Evolutionary conservation across 2,888 invertebrate genomes (phyloP), one percentile per base, ranked within the genome.

Genomic region (Euplexia lucipara): DNA sequence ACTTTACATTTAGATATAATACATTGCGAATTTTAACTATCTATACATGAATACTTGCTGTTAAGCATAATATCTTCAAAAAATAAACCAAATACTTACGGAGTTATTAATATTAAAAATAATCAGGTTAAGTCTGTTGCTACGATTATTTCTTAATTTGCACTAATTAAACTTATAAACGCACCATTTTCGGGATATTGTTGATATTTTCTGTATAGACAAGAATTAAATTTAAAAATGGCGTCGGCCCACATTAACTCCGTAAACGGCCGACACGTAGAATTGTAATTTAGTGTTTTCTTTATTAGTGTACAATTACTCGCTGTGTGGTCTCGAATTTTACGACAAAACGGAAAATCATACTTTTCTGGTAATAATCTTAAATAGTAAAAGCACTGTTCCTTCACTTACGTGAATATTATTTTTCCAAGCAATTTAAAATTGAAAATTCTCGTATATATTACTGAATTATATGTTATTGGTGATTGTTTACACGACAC

Each of bases 41-140:
- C 63, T 79, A 63, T 61, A 79, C 68, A 66, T 52, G 42, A 61
- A 63, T 68, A 65, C 80, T 67, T 78, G 77, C 22, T 49, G 12
- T 51, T 64, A 74, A 56, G 53, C 67, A 72, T 37, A 53, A 62
- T 34, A 59, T 62, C 57, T 54, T 70, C 73, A 68, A 61, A 58
- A 49, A 51, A 52, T 61, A 74, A 74, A 54, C 20, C 26, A 71
- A 61, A 60, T 20, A n/a, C n/a, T n/a, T n/a, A 75, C 47, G 42
- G 45, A 59, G 45, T 49, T 64, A 48, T 16, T 47, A 49, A 26
- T n/a, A 54, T 26, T 22, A 62, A 58, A 57, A 57, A 47, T 34
- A 32, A 63, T 34, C 14, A 42, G 45, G 26, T 53, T 32, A 53
- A 47, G 22, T 49, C 58, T 26, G 26, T 26, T 26, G n/a, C n/a